Percentiles rank a stretch among this genome's conserved stretches.
phyloP scores from a whole-genome alignment of 53 echinoderm and acorn worm genomes.

The Luidia sarsii region DNA sequence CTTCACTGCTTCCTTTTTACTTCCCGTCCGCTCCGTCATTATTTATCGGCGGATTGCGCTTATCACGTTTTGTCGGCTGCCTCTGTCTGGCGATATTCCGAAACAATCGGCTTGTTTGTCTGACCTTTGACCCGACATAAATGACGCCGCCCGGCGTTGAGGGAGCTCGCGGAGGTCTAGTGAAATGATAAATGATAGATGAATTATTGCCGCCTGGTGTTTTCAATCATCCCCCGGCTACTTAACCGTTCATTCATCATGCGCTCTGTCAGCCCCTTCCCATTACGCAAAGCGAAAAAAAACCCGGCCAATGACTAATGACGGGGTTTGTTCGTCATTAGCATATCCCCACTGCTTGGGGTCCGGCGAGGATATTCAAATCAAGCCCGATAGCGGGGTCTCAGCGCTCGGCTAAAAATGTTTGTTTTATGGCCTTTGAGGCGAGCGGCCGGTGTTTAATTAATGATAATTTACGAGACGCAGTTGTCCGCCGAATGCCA shows the following conservation, averaged over 20 bases:
- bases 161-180: neutral
- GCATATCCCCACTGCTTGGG: slow-evolving; percentile 38
- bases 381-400: slow-evolving; percentile 20
- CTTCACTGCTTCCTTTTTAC: too few relatives aligned
- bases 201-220: slow-evolving; percentile 56
- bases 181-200: slow-evolving; percentile 47
- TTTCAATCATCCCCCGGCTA: slow-evolving; percentile 48
- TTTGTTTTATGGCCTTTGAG: slow-evolving; percentile 62
- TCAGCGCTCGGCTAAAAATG: slow-evolving; percentile 38
- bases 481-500: slow-evolving; percentile 53
- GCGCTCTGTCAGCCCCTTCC: slow-evolving; percentile 14
- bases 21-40: too few relatives aligned
- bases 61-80: slow-evolving; percentile 5
- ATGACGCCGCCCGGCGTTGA: neutral
- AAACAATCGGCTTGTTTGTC: slow-evolving; percentile 42
- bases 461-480: slow-evolving; percentile 59
- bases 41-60: neutral
- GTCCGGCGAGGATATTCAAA: slow-evolving; percentile 33
- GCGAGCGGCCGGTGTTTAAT: slow-evolving; percentile 55
- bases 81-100: neutral
- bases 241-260: slow-evolving; percentile 56
- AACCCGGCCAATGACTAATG: slow-evolving; percentile 43
- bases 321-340: slow-evolving; percentile 18
- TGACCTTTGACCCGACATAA: slow-evolving; percentile 34
- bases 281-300: slow-evolving; percentile 51